Base-by-base conservation (phyloP, 2,888 invertebrate species). In the Lamellibrachia satsuma region DNA sequence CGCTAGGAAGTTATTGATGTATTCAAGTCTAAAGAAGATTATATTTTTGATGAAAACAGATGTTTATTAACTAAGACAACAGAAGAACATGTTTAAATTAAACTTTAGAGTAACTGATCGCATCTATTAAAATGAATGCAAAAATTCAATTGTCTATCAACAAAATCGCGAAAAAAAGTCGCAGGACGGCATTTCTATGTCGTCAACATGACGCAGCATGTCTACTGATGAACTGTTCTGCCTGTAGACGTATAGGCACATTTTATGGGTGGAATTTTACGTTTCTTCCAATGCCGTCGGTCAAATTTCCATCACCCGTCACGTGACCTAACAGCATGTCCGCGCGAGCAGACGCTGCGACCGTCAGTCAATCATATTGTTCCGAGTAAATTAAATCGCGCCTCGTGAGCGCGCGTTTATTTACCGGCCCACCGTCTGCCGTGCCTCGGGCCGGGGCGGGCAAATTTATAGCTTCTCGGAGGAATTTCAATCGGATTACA, bases 371-470 rank as follows among this genome's bases (percentile, higher is more conserved):
- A 22, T 22, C 75, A 75, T 75, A 75, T 75, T 75, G 75, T 75
- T 75, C 75, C 75, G 75, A 75, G 75, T 75, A 75, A 75, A 75
- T 75, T 75, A 75, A 75, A 75, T 75, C 75, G 75, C 75, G n/a
- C 75, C 75, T 75, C 75, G 75, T 22, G 15, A 75, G 75, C 2
- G 75, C 75, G 6, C 4, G 75, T 75, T 4, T 22, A 75, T 75
- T 75, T 15, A 75, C 75, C 22, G 15, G 3, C 75, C 75, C 22
- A 22, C 15, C 22, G 22, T 75, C 22, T 22, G 75, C 22, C 75
- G 15, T 22, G 75, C 75, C 75, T 22, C 6, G 3, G 75, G 75
- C 75, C 75, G 1, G 75, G 22, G 2, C 75, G 75, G 15, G n/a
- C 75, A 75, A 75, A 75, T 75, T 75, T 75, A 75, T 75, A 75